Conservation (phyloP, 2,113 vertebrate species). For the Notechis scutatus region DNA sequence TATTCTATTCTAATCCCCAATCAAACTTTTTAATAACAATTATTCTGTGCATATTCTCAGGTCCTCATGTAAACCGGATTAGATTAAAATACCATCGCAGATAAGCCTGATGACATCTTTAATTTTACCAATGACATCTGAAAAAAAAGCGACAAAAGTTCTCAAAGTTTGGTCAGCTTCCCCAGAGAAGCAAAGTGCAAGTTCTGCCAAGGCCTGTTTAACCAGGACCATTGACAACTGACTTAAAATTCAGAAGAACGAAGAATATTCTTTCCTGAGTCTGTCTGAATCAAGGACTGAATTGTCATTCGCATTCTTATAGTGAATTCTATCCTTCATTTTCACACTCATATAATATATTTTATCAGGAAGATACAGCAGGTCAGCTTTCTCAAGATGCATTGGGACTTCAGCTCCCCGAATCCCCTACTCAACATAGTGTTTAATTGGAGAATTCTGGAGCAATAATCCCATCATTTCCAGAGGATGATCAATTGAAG, state of each 20-base stretch:
- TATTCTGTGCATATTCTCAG: neutral
- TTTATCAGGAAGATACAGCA: neutral
- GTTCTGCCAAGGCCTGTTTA: neutral
- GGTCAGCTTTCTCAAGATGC: neutral
- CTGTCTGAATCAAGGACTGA: neutral
- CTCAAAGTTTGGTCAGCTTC: no score
- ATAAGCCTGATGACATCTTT: neutral
- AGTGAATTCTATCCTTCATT: neutral
- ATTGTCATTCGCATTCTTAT: neutral
- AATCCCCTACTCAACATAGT: neutral
- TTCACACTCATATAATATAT: neutral
- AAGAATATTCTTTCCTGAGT: neutral
- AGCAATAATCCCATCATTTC: neutral
- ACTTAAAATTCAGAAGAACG: neutral
- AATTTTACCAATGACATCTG: neutral
- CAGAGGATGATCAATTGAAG: neutral
- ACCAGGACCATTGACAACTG: neutral
- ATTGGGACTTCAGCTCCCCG: neutral
- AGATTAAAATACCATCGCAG: neutral
- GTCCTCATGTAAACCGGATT: neutral
- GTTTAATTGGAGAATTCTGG: neutral
- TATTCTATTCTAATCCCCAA: neutral
- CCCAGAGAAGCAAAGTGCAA: neutral
- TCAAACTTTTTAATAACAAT: constrained; percentile 14
- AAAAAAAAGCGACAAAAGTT: no score